These are phyloP conservation scores for Aplidium turbinatum DNA, from an alignment of 23 tunicate species.

Conservation along the genomic window DNA sequence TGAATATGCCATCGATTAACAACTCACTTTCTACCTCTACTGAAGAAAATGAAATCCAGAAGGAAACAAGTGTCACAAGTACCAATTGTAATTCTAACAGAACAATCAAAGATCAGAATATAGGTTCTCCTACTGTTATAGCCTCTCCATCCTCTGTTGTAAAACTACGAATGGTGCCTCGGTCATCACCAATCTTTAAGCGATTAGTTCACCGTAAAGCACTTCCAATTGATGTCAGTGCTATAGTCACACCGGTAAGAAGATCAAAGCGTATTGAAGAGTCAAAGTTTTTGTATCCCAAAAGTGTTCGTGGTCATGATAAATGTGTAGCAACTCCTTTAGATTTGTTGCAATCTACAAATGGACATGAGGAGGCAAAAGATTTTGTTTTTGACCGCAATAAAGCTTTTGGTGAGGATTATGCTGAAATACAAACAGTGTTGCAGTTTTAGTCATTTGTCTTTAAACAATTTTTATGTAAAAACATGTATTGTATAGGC, in stretches of 20 bases:
- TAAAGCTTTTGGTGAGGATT: conserved; percentile 44
- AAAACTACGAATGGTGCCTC: conserved; percentile 50
- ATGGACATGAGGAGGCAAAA: conserved; percentile 5
- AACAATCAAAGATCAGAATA: no score
- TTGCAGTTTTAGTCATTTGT: conserved; percentile 35
- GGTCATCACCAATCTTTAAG: conserved; percentile 57
- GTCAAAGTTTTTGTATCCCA: conserved; percentile 34
- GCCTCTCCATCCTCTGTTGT: conserved; percentile 61
- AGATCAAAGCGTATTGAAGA: conserved; percentile 47
- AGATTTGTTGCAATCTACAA: not conserved
- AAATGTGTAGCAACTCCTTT: conserved; percentile 37
- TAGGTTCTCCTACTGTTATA: no score
- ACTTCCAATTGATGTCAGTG: conserved; percentile 33
- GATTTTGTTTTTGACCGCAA: conserved; percentile 56
- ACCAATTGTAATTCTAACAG: no score
- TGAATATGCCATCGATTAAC: no score
- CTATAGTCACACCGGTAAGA: conserved; percentile 55
- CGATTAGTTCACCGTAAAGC: conserved; percentile 33
- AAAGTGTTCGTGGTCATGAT: conserved; percentile 44
- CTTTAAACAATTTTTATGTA: no score
- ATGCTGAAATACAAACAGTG: conserved; percentile 36
- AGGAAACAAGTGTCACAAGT: no score
- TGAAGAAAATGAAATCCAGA: no score
- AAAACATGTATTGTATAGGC: no score
- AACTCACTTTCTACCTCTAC: no score